Evolutionary conservation across 2,888 invertebrate species (phyloP).

Genomic region (Operophtera brumata): DNA sequence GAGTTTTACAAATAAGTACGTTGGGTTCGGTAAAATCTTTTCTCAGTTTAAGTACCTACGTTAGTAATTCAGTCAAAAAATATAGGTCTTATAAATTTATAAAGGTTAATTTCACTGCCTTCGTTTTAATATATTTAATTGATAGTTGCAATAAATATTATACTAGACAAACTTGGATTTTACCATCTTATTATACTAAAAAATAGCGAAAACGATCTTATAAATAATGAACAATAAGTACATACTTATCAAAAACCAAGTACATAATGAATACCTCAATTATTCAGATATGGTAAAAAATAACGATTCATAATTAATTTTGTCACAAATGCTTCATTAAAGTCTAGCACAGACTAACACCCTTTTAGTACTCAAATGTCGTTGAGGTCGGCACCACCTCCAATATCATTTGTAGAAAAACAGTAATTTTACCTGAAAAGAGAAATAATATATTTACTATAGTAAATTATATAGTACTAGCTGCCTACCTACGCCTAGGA

Average conservation of each 20-base stretch:
- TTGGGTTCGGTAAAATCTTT: conserved; percentile 43
- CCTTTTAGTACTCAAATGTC: conserved; percentile 81
- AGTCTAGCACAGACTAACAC: conserved; percentile 65
- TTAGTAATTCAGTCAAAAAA: conserved; percentile 35
- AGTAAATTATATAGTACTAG: no score
- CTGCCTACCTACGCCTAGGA: no score
- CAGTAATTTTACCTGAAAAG: conserved; percentile 90
- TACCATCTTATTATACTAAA: conserved; percentile 28
- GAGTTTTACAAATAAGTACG: conserved; percentile 45
- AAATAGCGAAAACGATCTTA: conserved; percentile 37
- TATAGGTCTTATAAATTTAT: conserved; percentile 28
- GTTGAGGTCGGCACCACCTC: conserved; percentile 95
- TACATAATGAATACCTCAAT: conserved; percentile 30
- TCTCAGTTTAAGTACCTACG: conserved; percentile 40
- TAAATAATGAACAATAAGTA: conserved; percentile 38
- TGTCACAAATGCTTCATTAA: conserved; percentile 62
- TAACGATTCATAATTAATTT: conserved; percentile 41
- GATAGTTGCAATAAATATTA: conserved; percentile 9
- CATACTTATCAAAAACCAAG: conserved; percentile 44
- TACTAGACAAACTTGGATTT: conserved; percentile 23
- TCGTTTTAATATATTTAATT: conserved; percentile 13
- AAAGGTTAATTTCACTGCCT: conserved; percentile 25
- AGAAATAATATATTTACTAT: conserved; percentile 5
- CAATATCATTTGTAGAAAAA: conserved; percentile 93
- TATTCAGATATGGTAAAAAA: conserved; percentile 42